Evolutionary conservation across 2,888 invertebrate genomes (phyloP), one percentile per base, ranked within the genome.

Genomic region (Bibio marci): DNA sequence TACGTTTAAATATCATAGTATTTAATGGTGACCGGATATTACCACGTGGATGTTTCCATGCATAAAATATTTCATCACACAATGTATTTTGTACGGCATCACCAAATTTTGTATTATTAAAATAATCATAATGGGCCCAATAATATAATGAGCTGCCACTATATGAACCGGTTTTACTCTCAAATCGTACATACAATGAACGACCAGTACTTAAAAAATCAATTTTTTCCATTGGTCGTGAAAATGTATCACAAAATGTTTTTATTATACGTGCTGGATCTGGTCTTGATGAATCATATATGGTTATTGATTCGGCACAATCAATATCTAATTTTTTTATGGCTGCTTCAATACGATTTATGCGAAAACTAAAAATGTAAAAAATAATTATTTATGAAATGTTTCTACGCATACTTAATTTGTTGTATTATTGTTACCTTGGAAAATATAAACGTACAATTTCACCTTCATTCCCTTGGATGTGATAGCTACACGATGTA

Each of bases 111-210:
- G 85, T 87, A 51, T 87, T 86, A 58, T 90, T 88, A 64, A 88
- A 90, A 66, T 88, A 90, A 54, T 90, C 88, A 53, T 88, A 90
- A 55, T 88, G 88, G 0, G 88, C 88, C 88, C 88, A 88, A 57
- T 88, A 90, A 61, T 90, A 88, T 12, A 91, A 66, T 0, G 88
- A 88, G n/a, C 87, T 87, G 70, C 88, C 90, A 43, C 87, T 86
- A 50, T 90, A 88, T 47, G 87, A 87, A 17, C 91, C 90, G 2
- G 88, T 87, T 56, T 86, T 86, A 61, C 88, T 88, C 52, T 88
- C 86, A 56, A 88, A 88, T 45, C 86, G 69, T 0, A 90, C 87
- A 52, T 81, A 88, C 50, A 90, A 70, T 0, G 88, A 77, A 47
- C 82, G 85, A 7, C 83, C 81, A 0, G 82, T 85, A 1, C 88